Evolutionary conservation across 37 sponge, comb jelly and placozoan species (phyloP), one percentile per base, ranked within the genome.

Genomic region (Petrosia ficiformis): DNA sequence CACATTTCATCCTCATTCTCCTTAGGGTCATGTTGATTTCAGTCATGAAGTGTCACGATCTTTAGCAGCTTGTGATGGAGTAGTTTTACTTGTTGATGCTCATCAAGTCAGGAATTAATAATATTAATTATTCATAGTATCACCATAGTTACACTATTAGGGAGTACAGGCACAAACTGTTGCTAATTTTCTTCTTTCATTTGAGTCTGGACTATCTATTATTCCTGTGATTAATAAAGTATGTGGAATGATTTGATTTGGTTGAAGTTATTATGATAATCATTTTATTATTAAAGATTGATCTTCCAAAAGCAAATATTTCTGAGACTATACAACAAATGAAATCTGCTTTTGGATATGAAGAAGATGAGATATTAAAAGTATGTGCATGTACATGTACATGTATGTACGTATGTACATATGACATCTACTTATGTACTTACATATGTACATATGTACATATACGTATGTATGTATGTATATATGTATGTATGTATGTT

Each of bases 121-220:
- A n/a, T n/a, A n/a, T n/a, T n/a, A n/a, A 11, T 11, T 52, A 16
- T 10, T 41, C 34, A 1, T 28, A 44, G 24, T 52, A 22, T 5
- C 16, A 19, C 10, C 21, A 64, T 25, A 25, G 11, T 31, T 25
- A 11, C 10, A 64, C 21, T 64, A 25, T 10, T 70, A 93, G 90
- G 98, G 98, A 59, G 87, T 97, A 1, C 95, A 97, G 39, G 98
- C 98, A 57, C 98, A 97, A 57, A 97, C 95, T 30, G 95, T 97
- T 26, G 87, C 93, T 52, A 95, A 94, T 48, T 95, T 83, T 61
- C 65, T 83, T 44, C 64, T 87, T 25, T 80, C 98, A 26, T 66
- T 70, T 54, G 95, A 94, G 25, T 83, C 86, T 11, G 87, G 80
- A 21, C 80, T 97, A 36, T 39, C 69, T 38, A 77, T 97, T 21